Evolutionary conservation across 2,888 invertebrate genomes (phyloP), one percentile per base, ranked within the genome.

Genomic region (Mantis religiosa): DNA sequence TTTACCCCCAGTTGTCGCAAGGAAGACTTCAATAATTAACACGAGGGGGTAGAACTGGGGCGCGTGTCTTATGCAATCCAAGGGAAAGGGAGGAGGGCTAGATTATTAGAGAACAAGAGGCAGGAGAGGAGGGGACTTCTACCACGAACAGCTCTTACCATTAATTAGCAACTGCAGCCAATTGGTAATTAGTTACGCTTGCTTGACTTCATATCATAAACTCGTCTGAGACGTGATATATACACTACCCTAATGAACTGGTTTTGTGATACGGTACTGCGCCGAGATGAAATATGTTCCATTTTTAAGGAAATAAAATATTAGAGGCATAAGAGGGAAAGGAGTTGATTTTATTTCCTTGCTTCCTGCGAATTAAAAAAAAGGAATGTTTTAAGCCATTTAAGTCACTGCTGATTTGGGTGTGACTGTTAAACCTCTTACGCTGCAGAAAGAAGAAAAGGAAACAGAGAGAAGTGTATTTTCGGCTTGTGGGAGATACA

Each of bases 141-240:
- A 28, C 86, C 86, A 30, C 86, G 71, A 86, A 81, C 86, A 86
- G 28, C 71, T 85, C 85, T 12, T 54, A 86, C 54, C 86, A 81
- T 86, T 86, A 86, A 86, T 86, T 86, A 86, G 28, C 81, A 81
- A 28, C 81, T 71, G 28, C 54, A 86, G 28, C 28, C 81, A 71
- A 81, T 86, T 81, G 81, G 81, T 81, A 81, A 86, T 86, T 86
- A 86, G 28, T 86, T 85, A 47, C 85, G 85, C 34, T 85, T 85
- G 47, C 47, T 27, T 47, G 47, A 28, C 9, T 85, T 28, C 85
- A 47, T 85, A 85, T 28, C 85, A 47, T 85, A 85, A 85, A 27
- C 47, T 85, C 47, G 41, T 47, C 54, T 71, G 54, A 71, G 25
- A 85, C n/a, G 85, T 85, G 28, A 27, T 85, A 27, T 27, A n/a